Evolutionary conservation across 2,113 vertebrate species (phyloP), one percentile per base, ranked within the genome.

Genomic region (Poicephalus gulielmi): DNA sequence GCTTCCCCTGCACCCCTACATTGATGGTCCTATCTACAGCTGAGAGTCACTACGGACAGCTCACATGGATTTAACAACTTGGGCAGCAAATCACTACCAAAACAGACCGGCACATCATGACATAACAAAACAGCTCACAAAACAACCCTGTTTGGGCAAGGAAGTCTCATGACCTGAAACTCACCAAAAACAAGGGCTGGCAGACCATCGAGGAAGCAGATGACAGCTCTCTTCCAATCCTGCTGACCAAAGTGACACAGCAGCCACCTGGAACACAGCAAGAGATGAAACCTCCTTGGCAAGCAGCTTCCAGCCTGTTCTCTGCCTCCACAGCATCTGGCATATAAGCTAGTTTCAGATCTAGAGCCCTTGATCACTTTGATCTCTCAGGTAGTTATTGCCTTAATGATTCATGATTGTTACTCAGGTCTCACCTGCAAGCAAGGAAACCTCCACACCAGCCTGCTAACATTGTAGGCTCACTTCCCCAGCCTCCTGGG

Each of bases 371-470:
- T 47, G 64, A 39, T 64, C 23, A 8, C 80, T 92, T 76, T 87
- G 83, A 76, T 90, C 87, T 83, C 82, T n/a, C 84, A 66, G 93
- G 73, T 23, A 80, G 70, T 68, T 73, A 28, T 7, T 39, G 67
- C 81, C 84, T 93, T 91, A 94, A 92, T 74, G 82, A 91, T 89
- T 80, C 89, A 91, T 92, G 84, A 95, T 86, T 90, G 92, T 59
- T 90, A 80, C 75, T 79, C 17, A 8, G 83, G 83, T 76, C 74
- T 62, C 95, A 94, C 88, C 96, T 96, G 90, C 47, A 76, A 86
- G 55, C 68, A n/a, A 74, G 53, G 71, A 59, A 88, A 44, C 62
- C 76, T 78, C 90, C 76, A 73, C 28, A 37, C 15, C 0, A 0
- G 35, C 39, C 88, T 81, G 20, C 64, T 81, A 23, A 74, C 28